phyloP scores from a whole-genome alignment of 2,888 invertebrate genomes.

The Microctonus brassicae region DNA sequence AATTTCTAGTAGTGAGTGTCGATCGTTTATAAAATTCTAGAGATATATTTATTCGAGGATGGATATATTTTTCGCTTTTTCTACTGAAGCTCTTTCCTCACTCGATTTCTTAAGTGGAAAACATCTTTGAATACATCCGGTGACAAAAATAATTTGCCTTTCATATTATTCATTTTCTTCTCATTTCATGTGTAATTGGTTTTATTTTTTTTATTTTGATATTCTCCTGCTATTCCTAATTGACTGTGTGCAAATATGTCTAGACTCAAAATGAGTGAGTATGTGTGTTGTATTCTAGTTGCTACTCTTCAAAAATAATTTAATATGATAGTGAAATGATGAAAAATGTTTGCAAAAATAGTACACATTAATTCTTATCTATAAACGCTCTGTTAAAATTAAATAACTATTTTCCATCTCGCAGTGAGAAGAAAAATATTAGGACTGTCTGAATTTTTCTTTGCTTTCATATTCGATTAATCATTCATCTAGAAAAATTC shows the following conservation, averaged over 20 bases:
- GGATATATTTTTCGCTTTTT: neutral
- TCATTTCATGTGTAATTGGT: neutral
- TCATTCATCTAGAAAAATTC: no score
- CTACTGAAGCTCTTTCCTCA: neutral
- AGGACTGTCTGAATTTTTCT: no score
- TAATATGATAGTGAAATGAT: constrained; percentile 47
- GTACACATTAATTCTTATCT: no score
- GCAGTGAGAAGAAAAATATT: no score
- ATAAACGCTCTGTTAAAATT: no score
- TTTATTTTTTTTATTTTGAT: constrained; percentile 31
- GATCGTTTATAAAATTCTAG: neutral
- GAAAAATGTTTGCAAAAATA: no score
- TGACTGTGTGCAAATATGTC: constrained; percentile 54
- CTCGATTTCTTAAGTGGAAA: neutral
- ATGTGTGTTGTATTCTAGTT: constrained; percentile 55
- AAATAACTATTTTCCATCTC: no score
- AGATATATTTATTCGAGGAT: neutral
- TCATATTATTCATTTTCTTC: constrained; percentile 29
- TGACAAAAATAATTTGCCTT: constrained; percentile 41
- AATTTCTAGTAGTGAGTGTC: neutral
- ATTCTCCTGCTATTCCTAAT: constrained; percentile 55
- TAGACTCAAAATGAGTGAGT: constrained; percentile 60
- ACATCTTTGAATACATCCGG: constrained; percentile 18
- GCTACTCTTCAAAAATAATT: constrained; percentile 39
- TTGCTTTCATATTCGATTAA: no score